Evolutionary conservation across 2,888 invertebrate genomes (phyloP).

Genomic region (Limnephilus lunatus): DNA sequence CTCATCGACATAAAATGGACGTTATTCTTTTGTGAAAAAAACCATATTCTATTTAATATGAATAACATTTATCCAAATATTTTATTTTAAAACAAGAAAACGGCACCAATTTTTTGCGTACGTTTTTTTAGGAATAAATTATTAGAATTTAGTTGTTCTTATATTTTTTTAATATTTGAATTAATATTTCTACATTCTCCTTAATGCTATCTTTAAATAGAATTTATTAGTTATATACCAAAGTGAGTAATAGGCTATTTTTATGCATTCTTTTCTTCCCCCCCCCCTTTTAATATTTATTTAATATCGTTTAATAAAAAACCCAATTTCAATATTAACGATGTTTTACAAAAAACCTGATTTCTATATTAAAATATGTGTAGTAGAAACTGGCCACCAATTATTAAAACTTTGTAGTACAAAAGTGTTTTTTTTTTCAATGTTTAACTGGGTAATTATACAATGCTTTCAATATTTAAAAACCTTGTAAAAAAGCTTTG

Average conservation of each 20-base stretch:
- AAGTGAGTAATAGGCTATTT: slow-evolving; percentile 19
- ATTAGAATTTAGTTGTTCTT: background rate
- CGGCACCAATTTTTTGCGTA: background rate
- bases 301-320: background rate
- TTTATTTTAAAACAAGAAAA: background rate
- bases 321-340: background rate
- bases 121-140: background rate
- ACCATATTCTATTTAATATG: background rate
- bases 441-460: background rate
- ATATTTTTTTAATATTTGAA: slow-evolving; percentile 11
- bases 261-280: background rate
- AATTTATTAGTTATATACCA: background rate
- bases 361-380: background rate
- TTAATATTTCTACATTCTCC: slow-evolving; percentile 7
- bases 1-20: background rate
- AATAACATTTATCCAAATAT: background rate
- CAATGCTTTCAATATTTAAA: background rate
- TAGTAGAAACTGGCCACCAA: background rate
- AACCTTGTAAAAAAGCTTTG: background rate
- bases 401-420: background rate
- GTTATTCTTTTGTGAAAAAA: background rate
- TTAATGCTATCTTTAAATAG: background rate
- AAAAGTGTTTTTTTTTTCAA: background rate
- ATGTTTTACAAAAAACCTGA: too few species aligned
- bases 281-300: background rate